Evolutionary conservation across 2,113 vertebrate species (phyloP).

Genomic region (Lucifuga dentata): DNA sequence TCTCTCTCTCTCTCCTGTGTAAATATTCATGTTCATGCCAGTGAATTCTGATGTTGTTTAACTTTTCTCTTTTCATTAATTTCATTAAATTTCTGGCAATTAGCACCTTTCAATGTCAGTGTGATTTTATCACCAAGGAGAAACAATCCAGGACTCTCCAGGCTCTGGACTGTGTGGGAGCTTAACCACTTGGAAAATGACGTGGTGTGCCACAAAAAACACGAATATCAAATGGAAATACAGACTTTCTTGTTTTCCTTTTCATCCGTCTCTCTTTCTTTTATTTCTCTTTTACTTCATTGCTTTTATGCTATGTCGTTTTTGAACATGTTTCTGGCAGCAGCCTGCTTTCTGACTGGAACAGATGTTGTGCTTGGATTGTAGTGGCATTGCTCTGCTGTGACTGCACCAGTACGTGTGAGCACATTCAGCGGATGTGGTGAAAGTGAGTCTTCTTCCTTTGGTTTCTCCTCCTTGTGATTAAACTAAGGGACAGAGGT

Average conservation of each 20-base stretch:
- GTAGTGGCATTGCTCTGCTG: conserved; percentile 71
- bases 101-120: conserved; percentile 65
- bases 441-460: conserved; percentile 59
- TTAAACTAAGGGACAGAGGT: conserved; percentile 40
- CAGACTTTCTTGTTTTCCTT: conserved; percentile 69
- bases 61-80: conserved; percentile 63
- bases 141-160: conserved; percentile 39
- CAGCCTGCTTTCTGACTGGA: conserved; percentile 66
- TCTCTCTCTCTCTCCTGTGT: conserved; percentile 21
- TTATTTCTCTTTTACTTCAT: conserved; percentile 70
- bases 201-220: conserved; percentile 72
- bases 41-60: conserved; percentile 49
- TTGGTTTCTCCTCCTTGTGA: conserved; percentile 42
- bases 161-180: conserved; percentile 43
- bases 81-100: conserved; percentile 65
- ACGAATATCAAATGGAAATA: conserved; percentile 73
- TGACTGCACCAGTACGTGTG: conserved; percentile 54
- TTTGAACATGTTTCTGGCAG: conserved; percentile 78
- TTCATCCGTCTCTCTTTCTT: conserved; percentile 60
- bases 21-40: conserved; percentile 53
- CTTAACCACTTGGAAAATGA: conserved; percentile 62
- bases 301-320: conserved; percentile 71
- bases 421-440: conserved; percentile 62
- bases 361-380: conserved; percentile 79
- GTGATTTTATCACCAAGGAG: conserved; percentile 57